Percentiles rank a stretch among this genome's conserved stretches.
Conservation (phyloP, 1,140 invertebrate species). For the Campoletis sonorensis region DNA sequence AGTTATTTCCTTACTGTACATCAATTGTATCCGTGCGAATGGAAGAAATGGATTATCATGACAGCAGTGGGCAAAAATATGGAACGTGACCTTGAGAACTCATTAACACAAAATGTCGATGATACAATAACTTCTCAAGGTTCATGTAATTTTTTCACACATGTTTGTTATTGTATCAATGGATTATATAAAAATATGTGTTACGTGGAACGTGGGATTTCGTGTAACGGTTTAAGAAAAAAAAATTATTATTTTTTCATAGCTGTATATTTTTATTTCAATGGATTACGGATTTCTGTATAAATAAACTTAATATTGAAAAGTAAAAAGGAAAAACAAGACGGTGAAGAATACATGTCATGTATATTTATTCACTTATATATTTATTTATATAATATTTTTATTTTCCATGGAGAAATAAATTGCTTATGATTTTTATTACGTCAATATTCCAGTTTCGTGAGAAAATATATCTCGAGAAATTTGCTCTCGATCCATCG, state of each 20-base stretch:
- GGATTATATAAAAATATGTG: too few relatives aligned
- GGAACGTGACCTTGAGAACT: background rate
- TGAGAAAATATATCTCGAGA: too few relatives aligned
- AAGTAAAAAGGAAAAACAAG: too few relatives aligned
- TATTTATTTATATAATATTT: too few relatives aligned
- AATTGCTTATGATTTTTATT: too few relatives aligned
- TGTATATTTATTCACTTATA: too few relatives aligned
- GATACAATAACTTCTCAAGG: background rate
- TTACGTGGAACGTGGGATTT: background rate
- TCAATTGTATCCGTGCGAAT: background rate
- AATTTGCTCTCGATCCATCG: background rate
- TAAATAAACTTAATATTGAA: background rate
- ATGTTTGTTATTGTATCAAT: too few relatives aligned
- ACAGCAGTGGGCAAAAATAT: background rate
- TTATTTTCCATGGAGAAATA: too few relatives aligned
- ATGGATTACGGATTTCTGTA: background rate
- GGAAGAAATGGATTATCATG: background rate
- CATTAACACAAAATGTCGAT: background rate
- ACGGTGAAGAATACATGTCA: too few relatives aligned
- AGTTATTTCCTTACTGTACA: background rate
- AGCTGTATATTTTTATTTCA: background rate
- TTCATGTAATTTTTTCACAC: too few relatives aligned
- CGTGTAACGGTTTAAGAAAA: constrained; percentile 27
- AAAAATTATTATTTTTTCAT: constrained; percentile 16
- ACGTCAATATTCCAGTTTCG: too few relatives aligned